Conservation (phyloP, 2,113 vertebrate species). For the Phylloscopus trochiloides region DNA sequence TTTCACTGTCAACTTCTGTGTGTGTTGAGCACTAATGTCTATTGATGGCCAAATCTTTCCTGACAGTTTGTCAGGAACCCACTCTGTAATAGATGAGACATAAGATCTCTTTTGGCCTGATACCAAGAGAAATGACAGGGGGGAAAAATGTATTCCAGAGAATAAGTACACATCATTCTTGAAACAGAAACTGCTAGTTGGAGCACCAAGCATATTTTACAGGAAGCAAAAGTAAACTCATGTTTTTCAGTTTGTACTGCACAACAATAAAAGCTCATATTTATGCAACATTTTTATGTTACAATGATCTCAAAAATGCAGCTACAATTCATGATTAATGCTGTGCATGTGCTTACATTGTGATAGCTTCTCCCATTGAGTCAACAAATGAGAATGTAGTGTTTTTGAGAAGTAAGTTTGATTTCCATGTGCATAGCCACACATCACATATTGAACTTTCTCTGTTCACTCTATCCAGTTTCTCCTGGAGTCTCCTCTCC, state of each 20-base stretch:
- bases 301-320: background rate
- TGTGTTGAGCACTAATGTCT: background rate
- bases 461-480: background rate
- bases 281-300: background rate
- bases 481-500: background rate
- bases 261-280: background rate
- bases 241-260: background rate
- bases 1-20: background rate
- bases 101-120: background rate
- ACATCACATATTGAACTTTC: background rate
- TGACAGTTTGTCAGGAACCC: constrained; percentile 8
- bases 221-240: background rate
- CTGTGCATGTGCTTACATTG: fast-evolving
- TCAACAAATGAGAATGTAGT: background rate
- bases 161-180: background rate
- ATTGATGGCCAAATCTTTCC: constrained; percentile 10
- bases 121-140: background rate
- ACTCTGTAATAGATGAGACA: background rate
- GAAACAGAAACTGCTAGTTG: background rate
- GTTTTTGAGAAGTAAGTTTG: background rate
- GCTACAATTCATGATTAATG: background rate
- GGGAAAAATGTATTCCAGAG: background rate
- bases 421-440: background rate
- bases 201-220: background rate
- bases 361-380: background rate